Conservation (phyloP, 2,113 vertebrate genomes). For the Vimba vimba region DNA sequence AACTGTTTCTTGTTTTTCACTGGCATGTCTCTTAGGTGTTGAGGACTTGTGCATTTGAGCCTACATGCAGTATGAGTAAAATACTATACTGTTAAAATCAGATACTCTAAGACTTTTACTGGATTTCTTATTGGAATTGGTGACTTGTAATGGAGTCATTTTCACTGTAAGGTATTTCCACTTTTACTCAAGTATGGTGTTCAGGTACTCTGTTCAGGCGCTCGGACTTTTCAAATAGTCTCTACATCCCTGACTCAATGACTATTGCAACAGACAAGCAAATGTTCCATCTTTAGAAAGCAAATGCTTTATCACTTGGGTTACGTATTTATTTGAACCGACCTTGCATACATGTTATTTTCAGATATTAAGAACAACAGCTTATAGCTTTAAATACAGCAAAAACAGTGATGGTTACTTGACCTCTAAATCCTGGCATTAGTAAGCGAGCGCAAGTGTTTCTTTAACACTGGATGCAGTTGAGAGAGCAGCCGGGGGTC, state of each 20-base stretch:
- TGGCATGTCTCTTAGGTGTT: no score
- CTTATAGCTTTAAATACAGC: slow-evolving; percentile 10
- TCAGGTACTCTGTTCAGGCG: no score
- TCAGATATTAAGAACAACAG: slow-evolving; percentile 8
- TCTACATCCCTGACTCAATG: not conserved
- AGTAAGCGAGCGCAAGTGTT: slow-evolving; percentile 34
- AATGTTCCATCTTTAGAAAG: not conserved
- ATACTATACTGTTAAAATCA: no score
- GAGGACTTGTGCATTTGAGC: no score
- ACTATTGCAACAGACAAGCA: not conserved
- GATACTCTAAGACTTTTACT: no score
- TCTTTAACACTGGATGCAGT: slow-evolving; percentile 51
- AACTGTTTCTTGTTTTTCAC: no score
- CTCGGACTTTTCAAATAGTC: not conserved
- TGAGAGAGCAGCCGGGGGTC: slow-evolving; percentile 45
- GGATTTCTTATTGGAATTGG: no score
- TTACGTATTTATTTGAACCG: not conserved
- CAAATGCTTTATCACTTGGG: not conserved
- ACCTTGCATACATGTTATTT: slow-evolving; percentile 6
- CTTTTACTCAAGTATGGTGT: no score
- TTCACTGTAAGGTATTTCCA: no score
- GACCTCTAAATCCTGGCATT: slow-evolving; percentile 53
- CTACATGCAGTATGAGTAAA: no score
- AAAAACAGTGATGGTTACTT: slow-evolving; percentile 26
- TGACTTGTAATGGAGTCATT: no score